These are phyloP conservation scores for Epiblema foenella DNA, from an alignment of 2,888 invertebrate species.

Conservation along the genomic window DNA sequence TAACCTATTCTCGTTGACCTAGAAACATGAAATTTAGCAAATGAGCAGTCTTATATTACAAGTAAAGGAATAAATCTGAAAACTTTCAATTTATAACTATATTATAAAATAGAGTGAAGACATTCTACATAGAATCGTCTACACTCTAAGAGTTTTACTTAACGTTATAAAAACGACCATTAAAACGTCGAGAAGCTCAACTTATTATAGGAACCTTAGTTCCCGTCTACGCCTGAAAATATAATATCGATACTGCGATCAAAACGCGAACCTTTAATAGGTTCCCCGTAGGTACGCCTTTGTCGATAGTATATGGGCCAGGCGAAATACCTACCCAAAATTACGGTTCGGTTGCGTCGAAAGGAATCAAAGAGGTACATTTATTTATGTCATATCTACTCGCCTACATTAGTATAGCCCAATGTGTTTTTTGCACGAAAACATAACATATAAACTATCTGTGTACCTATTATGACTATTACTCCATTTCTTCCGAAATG, in stretches of 20 bases:
- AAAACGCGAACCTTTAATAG: conserved; percentile 31
- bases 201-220: too few species aligned
- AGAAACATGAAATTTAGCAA: too few species aligned
- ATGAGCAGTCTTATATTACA: too few species aligned
- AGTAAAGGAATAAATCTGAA: too few species aligned
- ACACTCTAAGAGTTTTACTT: too few species aligned
- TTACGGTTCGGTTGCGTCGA: conserved; percentile 31
- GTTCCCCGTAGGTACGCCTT: background rate
- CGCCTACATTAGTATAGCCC: conserved; percentile 14
- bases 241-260: conserved; percentile 17
- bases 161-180: too few species aligned
- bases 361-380: conserved; percentile 34
- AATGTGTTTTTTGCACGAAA: conserved; percentile 27
- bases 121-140: too few species aligned
- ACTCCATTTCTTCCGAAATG: too few species aligned
- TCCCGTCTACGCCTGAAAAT: background rate
- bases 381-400: conserved; percentile 24
- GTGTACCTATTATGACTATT: background rate
- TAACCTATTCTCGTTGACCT: too few species aligned
- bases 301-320: background rate
- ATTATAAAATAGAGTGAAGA: too few species aligned
- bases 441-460: background rate
- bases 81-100: too few species aligned
- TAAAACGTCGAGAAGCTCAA: too few species aligned
- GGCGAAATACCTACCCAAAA: conserved; percentile 4